Evolutionary conservation across 92 coral and sea anemone species (phyloP), one percentile per base, ranked within the genome.

Genomic region (Paramuricea clavata): DNA sequence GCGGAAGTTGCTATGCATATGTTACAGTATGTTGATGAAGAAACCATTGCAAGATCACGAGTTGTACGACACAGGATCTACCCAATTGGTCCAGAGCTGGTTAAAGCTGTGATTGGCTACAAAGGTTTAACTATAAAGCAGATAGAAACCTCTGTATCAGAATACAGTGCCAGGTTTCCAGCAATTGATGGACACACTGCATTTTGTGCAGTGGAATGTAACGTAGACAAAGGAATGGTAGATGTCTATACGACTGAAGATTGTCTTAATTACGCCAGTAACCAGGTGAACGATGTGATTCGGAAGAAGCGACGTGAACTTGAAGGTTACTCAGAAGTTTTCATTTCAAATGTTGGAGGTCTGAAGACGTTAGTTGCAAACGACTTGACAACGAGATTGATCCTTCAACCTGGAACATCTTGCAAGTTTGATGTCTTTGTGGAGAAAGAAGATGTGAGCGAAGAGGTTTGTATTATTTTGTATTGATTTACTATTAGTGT

Each of bases 1-100:
- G 85, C 83, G 32, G 98, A 95, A 49, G 77, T 57, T 71, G 87
- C 76, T 21, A 78, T 78, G 69, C 83, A 78, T n/a, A n/a, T 52
- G 69, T 39, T 78, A 33, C 83, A 78, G 83, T 78, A 44, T 36
- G n/a, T 78, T 33, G 83, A 78, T 39, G 83, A 78, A 78, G 70
- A 52, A 2, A 41, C 19, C 25, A 34, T 78, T 4, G 47, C 28
- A 0, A 52, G 49, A 33, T 57, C 44, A 30, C 39, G 62, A 78
- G 83, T 60, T 57, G 41, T 52, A 26, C 83, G 69, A 16, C 10
- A 30, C 2, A 54, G 69, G 22, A 16, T 78, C 16, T 4, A 33
- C 32, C 81, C 81, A 16, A 41, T 57, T 31, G 83, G 83, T 12
- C 69, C 83, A 17, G 83, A 57, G 49, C 47, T 78, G 0, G 83